Evolutionary conservation across 2,888 invertebrate genomes (phyloP), one percentile per base, ranked within the genome.

Genomic region (Belgica antarctica): DNA sequence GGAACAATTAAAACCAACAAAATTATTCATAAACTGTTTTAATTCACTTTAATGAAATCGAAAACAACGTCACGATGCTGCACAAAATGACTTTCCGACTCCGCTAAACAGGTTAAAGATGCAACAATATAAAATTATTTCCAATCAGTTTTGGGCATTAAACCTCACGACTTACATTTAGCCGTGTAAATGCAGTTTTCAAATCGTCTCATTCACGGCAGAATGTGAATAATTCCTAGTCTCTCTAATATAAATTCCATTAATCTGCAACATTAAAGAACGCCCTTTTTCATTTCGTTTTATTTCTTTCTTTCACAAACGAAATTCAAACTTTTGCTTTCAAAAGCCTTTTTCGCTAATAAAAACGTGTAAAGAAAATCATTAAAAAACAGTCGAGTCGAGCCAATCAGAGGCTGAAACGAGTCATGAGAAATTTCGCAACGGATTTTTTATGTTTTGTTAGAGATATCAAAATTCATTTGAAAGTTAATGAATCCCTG

Each of bases 111-210:
- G 52, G 52, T 52, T 52, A 52, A 52, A 52, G 52, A 52, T 52
- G 52, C 52, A 52, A 10, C 52, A 52, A 52, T 17, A 52, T 52
- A 22, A 52, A 52, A 52, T 52, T 52, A n/a, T n/a, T 52, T 52
- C 52, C 52, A 52, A 52, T 52, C 52, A 52, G 52, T 52, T 66
- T 66, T 66, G 65, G 65, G 65, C 65, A 66, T 47, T 27, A 47
- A 25, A 41, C n/a, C 27, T 66, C 65, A 66, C 65, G 65, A 66
- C 27, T 66, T 47, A 52, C 52, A 52, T 52, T 52, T 52, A 52
- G 52, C 52, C 12, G 41, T 10, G 22, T 52, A 52, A n/a, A 52
- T 52, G 52, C 52, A 52, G 52, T 52, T 52, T n/a, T 52, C 17
- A 52, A 41, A 22, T 22, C 22, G 52, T 52, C 52, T 22, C 22